Base-by-base conservation (phyloP, 2,888 invertebrate genomes). In the Hirudinaria manillensis region DNA sequence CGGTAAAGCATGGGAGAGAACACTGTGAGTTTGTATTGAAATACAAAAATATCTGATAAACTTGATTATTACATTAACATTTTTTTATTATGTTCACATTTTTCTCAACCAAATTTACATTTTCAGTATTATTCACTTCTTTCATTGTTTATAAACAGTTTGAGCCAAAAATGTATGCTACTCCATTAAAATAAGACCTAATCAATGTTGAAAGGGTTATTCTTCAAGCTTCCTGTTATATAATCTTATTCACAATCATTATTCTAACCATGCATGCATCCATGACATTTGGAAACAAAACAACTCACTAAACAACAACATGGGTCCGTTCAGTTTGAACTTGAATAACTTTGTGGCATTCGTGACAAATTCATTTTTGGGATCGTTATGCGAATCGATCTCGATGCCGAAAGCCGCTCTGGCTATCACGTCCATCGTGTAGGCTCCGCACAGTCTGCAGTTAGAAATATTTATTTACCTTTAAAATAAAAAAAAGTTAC, bases 371-470 rank as follows among this genome's bases (percentile, higher is more conserved):
- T 74, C 75, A 61, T 76, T 76, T 45, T 77, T 68, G 13, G 76
- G 75, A 70, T 77, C 68, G 36, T 71, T 73, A 56, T 78, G 77
- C 0, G 79, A 77, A 72, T 79, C 77, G 2, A 79, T 70, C n/a
- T 77, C 36, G 0, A 79, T 27, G 19, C 79, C 78, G 61, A 79
- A 79, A n/a, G 77, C 78, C 36, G 79, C 77, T 45, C 75, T 68
- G 6, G 79, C 79, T 34, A 78, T 79, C 2, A 76, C 77, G 36
- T 79, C 79, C 77, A 79, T 79, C 13, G 78, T 76, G 67, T 77
- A 79, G 24, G 76, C 76, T 13, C 77, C 77, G 70, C 76, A 74
- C 7, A 70, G 27, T 7, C 76, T 76, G 67, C 7, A 61, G 10
- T 27, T 61, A 21, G 7, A 45, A 45, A 45, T 45, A 45, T 36